phyloP scores from a whole-genome alignment of 2,113 vertebrate genomes.

The Pogona vitticeps region DNA sequence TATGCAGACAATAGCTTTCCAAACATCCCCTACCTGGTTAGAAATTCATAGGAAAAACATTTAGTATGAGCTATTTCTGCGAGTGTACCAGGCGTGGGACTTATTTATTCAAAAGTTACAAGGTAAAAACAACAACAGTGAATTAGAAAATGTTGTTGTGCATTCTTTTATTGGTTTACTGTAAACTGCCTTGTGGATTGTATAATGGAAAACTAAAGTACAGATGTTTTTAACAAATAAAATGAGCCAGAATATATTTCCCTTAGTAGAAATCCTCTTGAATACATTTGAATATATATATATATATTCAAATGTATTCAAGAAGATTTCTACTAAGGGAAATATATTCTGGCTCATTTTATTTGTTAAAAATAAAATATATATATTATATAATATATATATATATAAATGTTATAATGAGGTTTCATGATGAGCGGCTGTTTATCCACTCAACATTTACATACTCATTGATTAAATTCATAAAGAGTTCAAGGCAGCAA shows the following conservation, averaged over 20 bases:
- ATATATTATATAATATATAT: too few species aligned
- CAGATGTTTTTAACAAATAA: background rate
- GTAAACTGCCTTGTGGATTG: too few species aligned
- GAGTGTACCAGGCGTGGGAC: background rate
- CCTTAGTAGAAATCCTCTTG: background rate
- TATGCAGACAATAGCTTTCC: background rate
- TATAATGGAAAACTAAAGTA: background rate
- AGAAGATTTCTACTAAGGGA: background rate
- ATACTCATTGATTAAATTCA: too few species aligned
- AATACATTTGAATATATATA: background rate
- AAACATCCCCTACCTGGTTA: background rate
- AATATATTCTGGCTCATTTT: background rate
- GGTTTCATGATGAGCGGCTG: too few species aligned
- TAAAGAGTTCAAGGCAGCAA: too few species aligned
- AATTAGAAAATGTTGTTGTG: background rate
- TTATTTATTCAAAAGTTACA: background rate
- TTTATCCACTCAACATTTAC: too few species aligned
- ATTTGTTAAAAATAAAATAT: background rate
- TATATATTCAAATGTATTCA: background rate
- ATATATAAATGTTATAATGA: too few species aligned
- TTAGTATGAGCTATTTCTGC: background rate
- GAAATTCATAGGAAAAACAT: background rate
- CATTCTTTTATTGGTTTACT: too few species aligned
- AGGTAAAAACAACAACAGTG: background rate
- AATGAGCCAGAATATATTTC: background rate